Percentiles rank a stretch among this genome's conserved stretches.
Evolutionary conservation across 2,113 vertebrate species (phyloP).

Genomic region (Tinamus guttatus): DNA sequence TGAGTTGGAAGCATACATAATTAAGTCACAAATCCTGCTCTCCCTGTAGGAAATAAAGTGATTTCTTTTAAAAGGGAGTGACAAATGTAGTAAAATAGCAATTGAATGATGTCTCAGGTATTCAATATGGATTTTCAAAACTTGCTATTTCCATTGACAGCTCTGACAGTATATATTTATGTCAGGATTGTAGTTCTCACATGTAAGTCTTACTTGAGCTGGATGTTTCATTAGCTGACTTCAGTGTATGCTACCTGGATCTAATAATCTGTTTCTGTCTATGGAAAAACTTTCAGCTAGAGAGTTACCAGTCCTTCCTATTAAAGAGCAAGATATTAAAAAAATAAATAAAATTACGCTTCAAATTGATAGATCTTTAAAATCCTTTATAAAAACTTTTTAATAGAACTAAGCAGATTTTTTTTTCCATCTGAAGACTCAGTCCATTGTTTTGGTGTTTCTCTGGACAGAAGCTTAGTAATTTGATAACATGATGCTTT

Average conservation of each 20-base stretch:
- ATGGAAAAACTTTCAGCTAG: background rate
- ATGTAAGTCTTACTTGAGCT: background rate
- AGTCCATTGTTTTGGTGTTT: background rate
- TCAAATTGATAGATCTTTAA: background rate
- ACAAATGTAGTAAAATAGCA: background rate
- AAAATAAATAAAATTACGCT: background rate
- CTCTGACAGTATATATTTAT: background rate
- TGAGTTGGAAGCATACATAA: fast-evolving
- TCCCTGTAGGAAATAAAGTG: background rate
- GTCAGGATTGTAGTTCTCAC: background rate
- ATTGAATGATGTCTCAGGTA: background rate
- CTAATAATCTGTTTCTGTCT: background rate
- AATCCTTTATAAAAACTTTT: background rate
- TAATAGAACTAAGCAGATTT: background rate
- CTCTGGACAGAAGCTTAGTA: background rate
- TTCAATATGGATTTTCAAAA: background rate
- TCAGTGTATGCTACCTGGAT: background rate
- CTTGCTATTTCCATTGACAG: background rate
- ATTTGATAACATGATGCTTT: background rate
- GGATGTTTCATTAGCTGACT: background rate
- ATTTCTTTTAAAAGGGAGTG: background rate
- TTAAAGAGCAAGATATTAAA: background rate
- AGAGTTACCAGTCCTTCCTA: background rate
- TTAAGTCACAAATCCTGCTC: background rate
- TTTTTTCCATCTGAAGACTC: background rate